phyloP scores from a whole-genome alignment of 2,888 invertebrate species.

The Chrysina gloriosa region DNA sequence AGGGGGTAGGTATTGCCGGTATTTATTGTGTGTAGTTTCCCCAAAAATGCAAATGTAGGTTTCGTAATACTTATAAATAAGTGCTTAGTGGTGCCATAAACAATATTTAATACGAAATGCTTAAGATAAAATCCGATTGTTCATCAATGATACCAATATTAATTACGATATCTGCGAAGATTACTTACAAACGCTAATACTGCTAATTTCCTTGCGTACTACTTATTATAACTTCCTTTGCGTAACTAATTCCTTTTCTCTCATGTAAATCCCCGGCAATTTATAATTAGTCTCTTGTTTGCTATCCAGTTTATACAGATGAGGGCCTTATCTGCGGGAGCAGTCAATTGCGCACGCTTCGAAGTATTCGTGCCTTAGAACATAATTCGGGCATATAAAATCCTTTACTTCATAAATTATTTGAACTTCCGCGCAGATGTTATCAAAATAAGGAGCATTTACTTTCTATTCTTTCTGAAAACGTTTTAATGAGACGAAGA shows the following conservation, averaged over 20 bases:
- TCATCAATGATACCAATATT: neutral
- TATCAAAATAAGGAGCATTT: too few species aligned
- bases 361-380: conserved; percentile 17
- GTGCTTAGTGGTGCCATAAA: too few species aligned
- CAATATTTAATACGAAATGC: too few species aligned
- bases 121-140: neutral
- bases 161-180: neutral
- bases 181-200: neutral
- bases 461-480: too few species aligned
- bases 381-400: conserved; percentile 28
- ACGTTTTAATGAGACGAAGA: too few species aligned
- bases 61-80: too few species aligned
- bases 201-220: neutral
- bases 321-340: conserved; percentile 26
- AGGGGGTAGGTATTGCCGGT: too few species aligned
- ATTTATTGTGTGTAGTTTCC: too few species aligned
- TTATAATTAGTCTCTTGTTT: conserved; percentile 36
- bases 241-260: conserved; percentile 17
- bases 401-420: conserved; percentile 14
- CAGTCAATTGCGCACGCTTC: conserved; percentile 18
- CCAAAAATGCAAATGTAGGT: too few species aligned
- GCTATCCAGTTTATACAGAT: conserved; percentile 24
- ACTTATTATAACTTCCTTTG: neutral
- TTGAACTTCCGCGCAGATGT: neutral
- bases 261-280: conserved; percentile 21